Evolutionary conservation across 2,797 vertebrate species (phyloP).

Genomic region (Rousettus madagascariensis): DNA sequence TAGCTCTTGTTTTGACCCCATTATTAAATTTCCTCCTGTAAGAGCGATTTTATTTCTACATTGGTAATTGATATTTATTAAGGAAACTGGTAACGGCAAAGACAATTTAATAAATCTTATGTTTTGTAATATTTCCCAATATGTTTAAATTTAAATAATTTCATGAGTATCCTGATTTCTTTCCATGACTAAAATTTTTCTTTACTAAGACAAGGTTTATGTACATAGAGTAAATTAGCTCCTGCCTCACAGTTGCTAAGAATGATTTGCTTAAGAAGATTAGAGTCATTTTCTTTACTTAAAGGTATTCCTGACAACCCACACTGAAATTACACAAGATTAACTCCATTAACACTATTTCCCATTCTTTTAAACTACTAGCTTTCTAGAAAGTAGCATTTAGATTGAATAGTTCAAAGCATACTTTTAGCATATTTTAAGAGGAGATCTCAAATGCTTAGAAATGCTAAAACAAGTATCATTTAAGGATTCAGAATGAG

Average conservation of each 20-base stretch:
- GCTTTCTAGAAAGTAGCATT: slow-evolving; percentile 73
- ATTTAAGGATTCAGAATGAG: slow-evolving; percentile 37
- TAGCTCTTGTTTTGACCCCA: slow-evolving; percentile 14
- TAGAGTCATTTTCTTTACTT: slow-evolving; percentile 84
- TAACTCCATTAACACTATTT: slow-evolving; percentile 76
- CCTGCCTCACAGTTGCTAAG: slow-evolving; percentile 77
- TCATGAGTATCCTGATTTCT: slow-evolving; percentile 57
- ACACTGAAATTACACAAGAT: slow-evolving; percentile 78
- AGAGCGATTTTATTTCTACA: slow-evolving; percentile 52
- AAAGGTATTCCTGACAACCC: slow-evolving; percentile 80
- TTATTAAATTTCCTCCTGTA: slow-evolving; percentile 8
- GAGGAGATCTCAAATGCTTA: slow-evolving; percentile 35
- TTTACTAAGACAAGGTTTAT: slow-evolving; percentile 61
- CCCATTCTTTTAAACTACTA: slow-evolving; percentile 74
- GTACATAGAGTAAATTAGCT: slow-evolving; percentile 74
- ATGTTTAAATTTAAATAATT: slow-evolving; percentile 51
- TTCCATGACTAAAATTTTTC: slow-evolving; percentile 55
- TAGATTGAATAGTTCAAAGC: slow-evolving; percentile 70
- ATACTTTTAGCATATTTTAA: slow-evolving; percentile 65
- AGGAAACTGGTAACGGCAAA: slow-evolving; percentile 10
- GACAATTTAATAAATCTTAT: background rate
- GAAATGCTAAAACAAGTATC: slow-evolving; percentile 54
- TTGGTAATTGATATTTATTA: background rate
- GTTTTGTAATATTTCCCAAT: slow-evolving; percentile 45
- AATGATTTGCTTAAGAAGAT: slow-evolving; percentile 87